Evolutionary conservation across 2,113 vertebrate genomes (phyloP).

Genomic region (Protobothrops flavoviridis): DNA sequence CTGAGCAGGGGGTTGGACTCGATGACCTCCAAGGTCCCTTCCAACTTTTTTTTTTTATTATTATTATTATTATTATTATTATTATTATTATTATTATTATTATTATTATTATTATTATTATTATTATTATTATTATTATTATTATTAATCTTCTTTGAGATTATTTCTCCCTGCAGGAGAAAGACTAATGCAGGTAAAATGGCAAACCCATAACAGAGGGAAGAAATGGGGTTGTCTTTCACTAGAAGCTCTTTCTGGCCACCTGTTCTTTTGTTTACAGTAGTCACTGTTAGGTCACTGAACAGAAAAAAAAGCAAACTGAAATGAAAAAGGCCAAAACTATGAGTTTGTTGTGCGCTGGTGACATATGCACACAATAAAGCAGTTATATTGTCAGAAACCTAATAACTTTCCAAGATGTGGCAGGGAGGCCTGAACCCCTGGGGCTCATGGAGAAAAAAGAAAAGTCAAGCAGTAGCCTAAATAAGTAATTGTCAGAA

Average conservation of each 20-base stretch:
- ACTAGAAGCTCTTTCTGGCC: background rate
- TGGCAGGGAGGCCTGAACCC: background rate
- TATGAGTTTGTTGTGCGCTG: background rate
- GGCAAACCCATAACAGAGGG: background rate
- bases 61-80: no score
- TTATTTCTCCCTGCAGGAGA: background rate
- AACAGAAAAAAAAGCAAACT: background rate
- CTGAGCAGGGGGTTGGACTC: no score
- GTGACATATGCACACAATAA: background rate
- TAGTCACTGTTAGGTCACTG: background rate
- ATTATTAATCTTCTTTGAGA: background rate
- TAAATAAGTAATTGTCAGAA: background rate
- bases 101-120: no score
- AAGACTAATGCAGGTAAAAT: background rate
- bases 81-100: no score
- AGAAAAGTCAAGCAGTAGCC: background rate
- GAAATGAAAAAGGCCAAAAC: background rate
- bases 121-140: no score
- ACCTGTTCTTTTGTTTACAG: background rate
- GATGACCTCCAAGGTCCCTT: no score
- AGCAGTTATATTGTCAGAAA: background rate
- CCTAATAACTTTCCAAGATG: background rate
- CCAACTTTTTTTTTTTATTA: no score
- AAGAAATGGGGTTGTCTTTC: background rate
- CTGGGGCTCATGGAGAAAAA: background rate